Conservation (phyloP, 1,140 invertebrate species). For the Latrodectus geometricus region DNA sequence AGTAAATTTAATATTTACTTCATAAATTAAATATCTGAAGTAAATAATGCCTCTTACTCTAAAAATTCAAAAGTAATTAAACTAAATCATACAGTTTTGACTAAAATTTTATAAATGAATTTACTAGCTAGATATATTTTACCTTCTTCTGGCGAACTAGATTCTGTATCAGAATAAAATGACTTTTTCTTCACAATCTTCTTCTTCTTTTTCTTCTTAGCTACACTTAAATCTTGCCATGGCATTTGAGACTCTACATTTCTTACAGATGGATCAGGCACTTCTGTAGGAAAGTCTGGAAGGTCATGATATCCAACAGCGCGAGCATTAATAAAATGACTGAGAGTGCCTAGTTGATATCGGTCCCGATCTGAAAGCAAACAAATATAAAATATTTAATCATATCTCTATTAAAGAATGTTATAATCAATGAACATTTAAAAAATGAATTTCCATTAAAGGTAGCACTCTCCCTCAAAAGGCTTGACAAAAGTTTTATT, state of each 20-base stretch:
- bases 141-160: constrained; percentile 60
- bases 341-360: constrained; percentile 94
- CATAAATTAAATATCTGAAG: no score
- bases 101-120: no score
- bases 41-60: no score
- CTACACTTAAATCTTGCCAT: constrained; percentile 62
- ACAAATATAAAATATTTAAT: background rate
- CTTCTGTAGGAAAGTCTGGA: constrained; percentile 83
- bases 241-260: constrained; percentile 73
- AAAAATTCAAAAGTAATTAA: no score
- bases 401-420: background rate
- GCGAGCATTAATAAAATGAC: constrained; percentile 90
- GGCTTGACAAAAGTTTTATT: no score
- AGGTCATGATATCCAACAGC: constrained; percentile 90
- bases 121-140: background rate
- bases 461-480: no score
- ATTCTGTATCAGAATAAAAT: constrained; percentile 71
- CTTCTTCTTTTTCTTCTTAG: constrained; percentile 67
- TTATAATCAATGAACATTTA: background rate
- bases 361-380: constrained; percentile 78
- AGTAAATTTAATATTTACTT: no score
- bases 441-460: no score
- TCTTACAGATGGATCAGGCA: constrained; percentile 82
- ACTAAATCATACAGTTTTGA: no score
- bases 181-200: constrained; percentile 70